Conservation (phyloP, 2,797 vertebrate genomes). For the Eospalax fontanierii region DNA sequence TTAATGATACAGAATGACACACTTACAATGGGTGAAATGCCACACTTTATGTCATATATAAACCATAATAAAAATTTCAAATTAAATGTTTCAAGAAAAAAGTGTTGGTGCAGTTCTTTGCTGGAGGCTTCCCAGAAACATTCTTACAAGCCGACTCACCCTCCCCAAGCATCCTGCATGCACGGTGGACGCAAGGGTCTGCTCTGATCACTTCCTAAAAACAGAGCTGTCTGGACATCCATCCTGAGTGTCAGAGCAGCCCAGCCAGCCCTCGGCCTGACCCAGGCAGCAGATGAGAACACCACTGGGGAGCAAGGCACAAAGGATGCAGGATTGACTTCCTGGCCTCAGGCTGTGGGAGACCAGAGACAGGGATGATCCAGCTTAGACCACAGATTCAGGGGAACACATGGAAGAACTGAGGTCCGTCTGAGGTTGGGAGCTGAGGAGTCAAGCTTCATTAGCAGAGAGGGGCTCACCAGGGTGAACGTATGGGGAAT, state of each 20-base stretch:
- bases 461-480: not conserved
- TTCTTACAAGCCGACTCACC: not conserved
- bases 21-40: constrained; percentile 1
- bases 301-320: not conserved
- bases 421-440: not conserved
- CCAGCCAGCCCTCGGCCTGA: not conserved
- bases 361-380: not conserved
- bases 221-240: not conserved
- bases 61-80: not conserved
- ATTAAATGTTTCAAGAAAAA: constrained; percentile 9
- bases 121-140: not conserved
- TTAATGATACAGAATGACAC: not conserved
- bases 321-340: not conserved
- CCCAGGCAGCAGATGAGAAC: not conserved
- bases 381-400: not conserved
- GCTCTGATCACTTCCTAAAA: not conserved
- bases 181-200: not conserved
- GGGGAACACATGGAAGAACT: accelerated
- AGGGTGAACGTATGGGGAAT: not conserved
- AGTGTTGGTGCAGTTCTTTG: not conserved
- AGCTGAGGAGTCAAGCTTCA: not conserved
- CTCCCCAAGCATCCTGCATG: not conserved
- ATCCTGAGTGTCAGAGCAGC: not conserved
- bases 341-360: accelerated
- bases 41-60: not conserved